phyloP scores from a whole-genome alignment of 2,797 vertebrate genomes.

The Oophaga sylvatica region DNA sequence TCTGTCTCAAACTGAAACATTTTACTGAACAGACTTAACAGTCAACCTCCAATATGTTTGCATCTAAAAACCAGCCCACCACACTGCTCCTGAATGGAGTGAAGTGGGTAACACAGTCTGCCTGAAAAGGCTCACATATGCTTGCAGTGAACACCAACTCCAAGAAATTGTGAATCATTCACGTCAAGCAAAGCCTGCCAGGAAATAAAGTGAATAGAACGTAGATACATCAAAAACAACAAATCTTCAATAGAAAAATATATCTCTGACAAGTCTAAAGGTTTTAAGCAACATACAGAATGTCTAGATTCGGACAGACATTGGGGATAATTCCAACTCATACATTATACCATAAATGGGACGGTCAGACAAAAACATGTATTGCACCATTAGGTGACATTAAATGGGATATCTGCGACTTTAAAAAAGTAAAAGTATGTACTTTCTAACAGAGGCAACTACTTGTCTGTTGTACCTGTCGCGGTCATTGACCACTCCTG shows the following conservation, averaged over 20 bases:
- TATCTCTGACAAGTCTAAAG: background rate
- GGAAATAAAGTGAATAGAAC: slow-evolving; percentile 57
- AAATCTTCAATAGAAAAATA: slow-evolving; percentile 55
- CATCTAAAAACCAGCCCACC: slow-evolving; percentile 67
- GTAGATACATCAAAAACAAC: slow-evolving; percentile 63
- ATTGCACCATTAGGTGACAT: no score
- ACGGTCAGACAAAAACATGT: no score
- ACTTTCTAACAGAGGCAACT: no score
- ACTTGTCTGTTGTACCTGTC: no score
- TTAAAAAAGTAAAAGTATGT: no score
- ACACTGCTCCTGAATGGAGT: slow-evolving; percentile 67
- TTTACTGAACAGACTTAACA: slow-evolving; percentile 9
- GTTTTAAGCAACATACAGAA: no score
- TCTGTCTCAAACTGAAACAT: background rate
- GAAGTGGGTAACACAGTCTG: slow-evolving; percentile 64
- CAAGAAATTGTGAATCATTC: slow-evolving; percentile 68
- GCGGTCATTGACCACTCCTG: no score
- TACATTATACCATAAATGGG: no score
- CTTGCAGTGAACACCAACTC: slow-evolving; percentile 61
- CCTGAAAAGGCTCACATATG: slow-evolving; percentile 54
- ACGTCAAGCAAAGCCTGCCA: slow-evolving; percentile 62
- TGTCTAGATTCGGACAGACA: no score
- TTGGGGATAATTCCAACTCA: no score
- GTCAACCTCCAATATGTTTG: slow-evolving; percentile 35
- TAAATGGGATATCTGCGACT: no score